Evolutionary conservation across 2,797 vertebrate species (phyloP).

Genomic region (Poliocrania exsul): DNA sequence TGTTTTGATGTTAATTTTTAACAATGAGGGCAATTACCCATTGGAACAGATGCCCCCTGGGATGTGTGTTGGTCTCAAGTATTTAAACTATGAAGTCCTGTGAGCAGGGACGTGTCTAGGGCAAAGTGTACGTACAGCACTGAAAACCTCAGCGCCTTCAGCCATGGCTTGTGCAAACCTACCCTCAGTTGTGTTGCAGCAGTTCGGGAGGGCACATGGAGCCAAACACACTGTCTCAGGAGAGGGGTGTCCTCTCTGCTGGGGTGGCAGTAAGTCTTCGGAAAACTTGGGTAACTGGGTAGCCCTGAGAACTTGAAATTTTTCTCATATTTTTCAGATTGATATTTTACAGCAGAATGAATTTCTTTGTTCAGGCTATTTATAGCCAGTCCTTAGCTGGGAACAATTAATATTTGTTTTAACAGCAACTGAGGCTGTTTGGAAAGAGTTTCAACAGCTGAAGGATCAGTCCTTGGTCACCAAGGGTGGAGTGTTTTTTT

Average conservation of each 20-base stretch:
- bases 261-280: not conserved
- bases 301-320: not conserved
- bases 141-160: not conserved
- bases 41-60: slow-evolving; percentile 11
- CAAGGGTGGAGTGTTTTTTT: not conserved
- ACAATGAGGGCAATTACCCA: slow-evolving; percentile 56
- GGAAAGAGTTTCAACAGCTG: slow-evolving; percentile 27
- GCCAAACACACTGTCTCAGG: slow-evolving; percentile 1
- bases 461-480: slow-evolving; percentile 5
- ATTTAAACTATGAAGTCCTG: slow-evolving; percentile 52
- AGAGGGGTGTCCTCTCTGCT: not conserved
- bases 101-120: slow-evolving; percentile 42
- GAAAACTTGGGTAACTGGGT: slow-evolving; percentile 8
- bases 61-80: slow-evolving; percentile 23
- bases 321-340: not conserved
- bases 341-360: not conserved
- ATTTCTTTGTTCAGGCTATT: not conserved
- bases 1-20: slow-evolving; percentile 66
- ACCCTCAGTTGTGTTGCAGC: not conserved
- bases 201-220: not conserved
- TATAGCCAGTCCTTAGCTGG: not conserved
- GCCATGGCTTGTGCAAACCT: slow-evolving; percentile 17
- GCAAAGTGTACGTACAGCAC: not conserved
- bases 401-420: slow-evolving; percentile 43
- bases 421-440: not conserved